A percentile compares a stretch with the other conserved stretches of the same genome.
Evolutionary conservation across 2,888 invertebrate genomes (phyloP).

Genomic region (Esperia sulphurella): DNA sequence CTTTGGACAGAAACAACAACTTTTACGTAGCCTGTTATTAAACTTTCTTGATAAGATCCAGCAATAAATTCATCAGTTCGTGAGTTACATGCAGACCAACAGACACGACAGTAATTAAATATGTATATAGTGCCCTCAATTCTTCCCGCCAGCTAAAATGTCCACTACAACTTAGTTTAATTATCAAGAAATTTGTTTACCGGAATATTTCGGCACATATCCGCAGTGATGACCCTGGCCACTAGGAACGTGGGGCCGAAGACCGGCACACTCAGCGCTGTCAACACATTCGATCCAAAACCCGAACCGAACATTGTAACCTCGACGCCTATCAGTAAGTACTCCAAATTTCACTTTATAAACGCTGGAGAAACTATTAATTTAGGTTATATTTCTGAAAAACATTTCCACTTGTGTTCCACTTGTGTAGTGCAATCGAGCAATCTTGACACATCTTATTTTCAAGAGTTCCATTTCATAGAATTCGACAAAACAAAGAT

Average conservation of each 20-base stretch:
- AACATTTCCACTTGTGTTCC: neutral
- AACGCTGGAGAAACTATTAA: no score
- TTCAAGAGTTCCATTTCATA: neutral
- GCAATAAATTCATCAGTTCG: no score
- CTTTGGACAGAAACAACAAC: no score
- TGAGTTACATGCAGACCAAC: no score
- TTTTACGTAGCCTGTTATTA: no score
- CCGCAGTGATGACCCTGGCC: conserved; percentile 29
- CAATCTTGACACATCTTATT: neutral
- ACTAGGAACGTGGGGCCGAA: conserved; percentile 35
- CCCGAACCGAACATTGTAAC: conserved; percentile 27
- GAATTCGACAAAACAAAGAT: neutral
- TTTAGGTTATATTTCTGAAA: no score
- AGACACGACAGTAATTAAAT: no score
- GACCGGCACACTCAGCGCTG: conserved; percentile 32
- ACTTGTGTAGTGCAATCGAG: no score
- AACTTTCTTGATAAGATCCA: no score
- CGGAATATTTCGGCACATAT: conserved; percentile 17
- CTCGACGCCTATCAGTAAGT: neutral
- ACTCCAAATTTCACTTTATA: no score
- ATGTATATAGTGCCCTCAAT: no score
- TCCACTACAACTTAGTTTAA: neutral
- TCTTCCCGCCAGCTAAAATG: no score
- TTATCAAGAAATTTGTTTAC: conserved; percentile 18
- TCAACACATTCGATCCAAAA: conserved; percentile 28